Evolutionary conservation across 2,797 vertebrate genomes (phyloP).

Genomic region (Gila robusta): DNA sequence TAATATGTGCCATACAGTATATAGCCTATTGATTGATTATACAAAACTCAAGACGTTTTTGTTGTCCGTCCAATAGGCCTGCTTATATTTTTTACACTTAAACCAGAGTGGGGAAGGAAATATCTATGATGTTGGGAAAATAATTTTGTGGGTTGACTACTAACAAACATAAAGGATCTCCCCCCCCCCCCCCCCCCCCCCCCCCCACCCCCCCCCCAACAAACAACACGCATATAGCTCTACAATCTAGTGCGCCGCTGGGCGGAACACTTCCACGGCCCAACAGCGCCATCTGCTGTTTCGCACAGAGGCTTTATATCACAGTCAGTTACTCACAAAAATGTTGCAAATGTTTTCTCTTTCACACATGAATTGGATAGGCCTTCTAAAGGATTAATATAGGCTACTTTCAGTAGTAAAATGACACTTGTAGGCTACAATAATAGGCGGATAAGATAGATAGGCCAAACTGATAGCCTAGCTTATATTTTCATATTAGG

Average conservation of each 20-base stretch:
- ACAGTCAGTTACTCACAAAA: background rate
- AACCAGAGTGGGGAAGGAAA: background rate
- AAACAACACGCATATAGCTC: background rate
- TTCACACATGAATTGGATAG: background rate
- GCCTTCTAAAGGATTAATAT: background rate
- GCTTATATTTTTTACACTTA: background rate
- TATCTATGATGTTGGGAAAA: background rate
- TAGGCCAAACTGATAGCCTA: background rate
- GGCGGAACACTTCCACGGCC: conserved; percentile 62
- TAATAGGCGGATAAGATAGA: background rate
- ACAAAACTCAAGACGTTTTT: background rate
- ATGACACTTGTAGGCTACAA: background rate
- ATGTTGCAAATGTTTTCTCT: background rate
- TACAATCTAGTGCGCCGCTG: background rate
- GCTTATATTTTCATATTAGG: background rate
- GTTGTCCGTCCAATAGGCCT: background rate
- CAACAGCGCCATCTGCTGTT: conserved; percentile 79
- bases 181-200: too few species aligned
- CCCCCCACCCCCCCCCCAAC: too few species aligned
- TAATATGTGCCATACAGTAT: background rate
- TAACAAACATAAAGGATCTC: background rate
- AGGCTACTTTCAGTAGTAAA: background rate
- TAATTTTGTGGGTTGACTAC: background rate
- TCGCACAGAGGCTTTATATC: background rate
- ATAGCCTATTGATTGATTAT: background rate